Evolutionary conservation across 2,113 vertebrate species (phyloP).

Genomic region (Blennius ocellaris): DNA sequence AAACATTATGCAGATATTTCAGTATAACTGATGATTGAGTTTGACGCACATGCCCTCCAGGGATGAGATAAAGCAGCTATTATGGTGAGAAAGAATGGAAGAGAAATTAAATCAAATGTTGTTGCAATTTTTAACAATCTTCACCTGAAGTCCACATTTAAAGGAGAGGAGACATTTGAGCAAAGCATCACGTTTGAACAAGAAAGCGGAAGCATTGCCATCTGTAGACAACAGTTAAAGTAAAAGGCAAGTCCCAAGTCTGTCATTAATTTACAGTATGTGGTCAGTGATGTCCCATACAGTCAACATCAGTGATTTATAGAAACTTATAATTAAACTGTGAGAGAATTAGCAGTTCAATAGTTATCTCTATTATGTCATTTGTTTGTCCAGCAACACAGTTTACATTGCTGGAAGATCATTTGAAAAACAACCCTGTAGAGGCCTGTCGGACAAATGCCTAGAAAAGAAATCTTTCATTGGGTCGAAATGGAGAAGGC

Average conservation of each 20-base stretch:
- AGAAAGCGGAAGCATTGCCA: background rate
- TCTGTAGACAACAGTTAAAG: conserved; percentile 6
- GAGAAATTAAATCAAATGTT: conserved; percentile 12
- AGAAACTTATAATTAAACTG: background rate
- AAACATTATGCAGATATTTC: conserved; percentile 3
- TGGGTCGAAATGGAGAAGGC: too few species aligned
- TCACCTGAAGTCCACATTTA: conserved; percentile 20
- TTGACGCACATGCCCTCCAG: conserved; percentile 19
- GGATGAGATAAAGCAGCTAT: background rate
- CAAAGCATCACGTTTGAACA: background rate
- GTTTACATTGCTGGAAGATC: background rate
- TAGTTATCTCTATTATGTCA: background rate
- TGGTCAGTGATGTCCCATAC: background rate
- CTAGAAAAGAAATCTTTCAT: background rate
- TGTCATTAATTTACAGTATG: background rate
- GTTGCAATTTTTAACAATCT: conserved; percentile 1
- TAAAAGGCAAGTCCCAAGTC: background rate
- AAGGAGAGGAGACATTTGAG: conserved; percentile 11
- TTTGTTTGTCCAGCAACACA: background rate
- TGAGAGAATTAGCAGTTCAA: background rate
- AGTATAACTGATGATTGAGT: conserved; percentile 4
- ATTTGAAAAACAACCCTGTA: background rate
- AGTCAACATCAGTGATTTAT: background rate
- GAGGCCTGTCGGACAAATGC: background rate
- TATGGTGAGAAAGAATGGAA: background rate